Base-by-base conservation (phyloP, 2,113 vertebrate species). In the Chitala chitala region DNA sequence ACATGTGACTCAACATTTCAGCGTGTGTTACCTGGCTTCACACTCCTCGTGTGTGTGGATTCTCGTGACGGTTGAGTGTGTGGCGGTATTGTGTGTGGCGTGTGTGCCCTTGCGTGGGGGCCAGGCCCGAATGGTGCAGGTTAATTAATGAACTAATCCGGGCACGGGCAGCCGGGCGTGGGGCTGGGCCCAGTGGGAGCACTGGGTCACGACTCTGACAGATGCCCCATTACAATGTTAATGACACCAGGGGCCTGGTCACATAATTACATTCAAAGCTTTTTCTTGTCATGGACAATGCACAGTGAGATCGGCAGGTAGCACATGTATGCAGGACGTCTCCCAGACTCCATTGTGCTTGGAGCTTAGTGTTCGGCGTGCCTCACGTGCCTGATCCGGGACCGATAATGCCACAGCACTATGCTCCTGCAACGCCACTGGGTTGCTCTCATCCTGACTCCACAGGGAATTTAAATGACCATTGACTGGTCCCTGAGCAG, bases 141-240 rank as follows among this genome's bases (percentile, higher is more conserved):
- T 92, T 93, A 92, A 92, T 91, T 91, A 92, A 89, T 86, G 83
- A 91, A 89, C 85, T 90, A 82, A 89, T 85, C 33, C 33, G 56
- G 82, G 75, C 75, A 78, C 75, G 65, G 77, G 85, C 76, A 85
- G 84, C 78, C 76, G 82, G 78, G 85, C 2, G 5, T 74, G 69
- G 74, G 84, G 84, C 82, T 84, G 80, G 80, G 82, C 79, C 54
- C 71, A 69, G 76, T 72, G 80, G 83, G 81, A 87, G 83, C 85
- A 86, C 85, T 87, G 87, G 88, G 89, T 86, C 82, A 77, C 82
- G 54, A 9, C 82, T 85, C 87, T n/a, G 74, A 88, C 86, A 92
- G 87, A 88, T 88, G 89, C 79, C 82, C 86, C 85, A 87, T 91
- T 90, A 86, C 83, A 64, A 90, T 90, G 85, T 89, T 92, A 88